Percentiles rank a stretch among this genome's conserved stretches.
Conservation (phyloP, 2,113 vertebrate species). For the Dinomys branickii region DNA sequence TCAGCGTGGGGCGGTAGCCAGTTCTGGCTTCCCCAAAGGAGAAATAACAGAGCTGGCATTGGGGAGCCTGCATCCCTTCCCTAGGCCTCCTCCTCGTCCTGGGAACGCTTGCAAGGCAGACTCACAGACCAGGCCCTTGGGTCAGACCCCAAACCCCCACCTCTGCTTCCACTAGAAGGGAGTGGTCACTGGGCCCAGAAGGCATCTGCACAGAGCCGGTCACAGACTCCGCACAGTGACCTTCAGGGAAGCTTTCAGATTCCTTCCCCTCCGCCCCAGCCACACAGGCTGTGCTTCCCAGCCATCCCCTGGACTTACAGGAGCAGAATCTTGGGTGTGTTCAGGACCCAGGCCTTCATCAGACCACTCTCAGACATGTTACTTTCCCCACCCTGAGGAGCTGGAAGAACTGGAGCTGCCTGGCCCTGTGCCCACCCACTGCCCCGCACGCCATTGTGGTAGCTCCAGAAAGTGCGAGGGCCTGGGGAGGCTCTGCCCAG, state of each 20-base stretch:
- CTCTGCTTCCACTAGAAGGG: background rate
- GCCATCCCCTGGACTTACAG: background rate
- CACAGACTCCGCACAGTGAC: background rate
- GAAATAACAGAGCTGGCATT: background rate
- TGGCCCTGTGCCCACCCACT: background rate
- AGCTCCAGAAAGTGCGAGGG: background rate
- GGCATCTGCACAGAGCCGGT: background rate
- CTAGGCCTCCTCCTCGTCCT: background rate
- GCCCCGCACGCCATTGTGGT: background rate
- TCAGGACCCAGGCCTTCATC: background rate
- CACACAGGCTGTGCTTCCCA: background rate
- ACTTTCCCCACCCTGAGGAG: background rate
- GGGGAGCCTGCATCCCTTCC: background rate
- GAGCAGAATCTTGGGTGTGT: background rate
- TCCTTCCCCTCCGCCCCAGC: background rate
- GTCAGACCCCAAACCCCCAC: background rate
- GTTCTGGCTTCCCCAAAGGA: background rate
- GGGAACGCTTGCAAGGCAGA: background rate
- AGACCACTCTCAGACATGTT: rapidly evolving
- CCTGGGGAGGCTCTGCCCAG: background rate
- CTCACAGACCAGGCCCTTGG: background rate
- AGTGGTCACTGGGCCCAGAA: background rate
- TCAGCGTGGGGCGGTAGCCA: background rate
- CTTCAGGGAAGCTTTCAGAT: background rate
- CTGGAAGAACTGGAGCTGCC: background rate